Evolutionary conservation across 2,888 invertebrate species (phyloP), one percentile per base, ranked within the genome.

Genomic region (Lordiphosa andalusiaca): DNA sequence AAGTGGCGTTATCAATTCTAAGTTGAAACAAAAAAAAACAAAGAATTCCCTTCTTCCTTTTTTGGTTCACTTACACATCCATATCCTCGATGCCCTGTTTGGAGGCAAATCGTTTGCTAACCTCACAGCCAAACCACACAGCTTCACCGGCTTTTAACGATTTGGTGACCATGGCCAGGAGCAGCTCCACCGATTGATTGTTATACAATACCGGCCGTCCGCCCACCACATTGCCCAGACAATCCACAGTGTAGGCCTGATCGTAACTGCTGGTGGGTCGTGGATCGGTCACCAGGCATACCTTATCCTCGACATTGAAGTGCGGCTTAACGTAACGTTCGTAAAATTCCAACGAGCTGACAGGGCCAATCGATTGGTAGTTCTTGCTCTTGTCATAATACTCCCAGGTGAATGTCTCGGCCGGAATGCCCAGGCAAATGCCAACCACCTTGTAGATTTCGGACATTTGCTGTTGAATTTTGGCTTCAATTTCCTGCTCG

Each of bases 61-160:
- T 23, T 16, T 10, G 23, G 23, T 6, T 0, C 42, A 92, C 93
- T 92, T 87, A 95, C 93, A 94, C 92, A 74, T 92, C 91, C 37
- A 95, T 89, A 87, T 96, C 96, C 76, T 94, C 93, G 10, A 96
- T 92, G 9, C 96, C 96, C 67, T 93, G 92, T 80, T 95, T 95
- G 38, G 92, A 90, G 49, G 94, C 93, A 87, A 95, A 94, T 51
- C 95, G 90, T 89, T 96, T 96, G 68, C 93, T 92, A 1, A 96
- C 95, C 85, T 97, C 96, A 88, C 96, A 96, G 0, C 97, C 97
- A 88, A 97, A 97, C 97, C 97, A 97, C 0, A 97, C 96, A 0
- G 96, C 93, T 86, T 96, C 96, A 1, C 95, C 94, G 2, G 92
- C 92, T 67, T 93, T 92, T 67, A 97, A 94, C 53, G 96, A 95